A percentile compares a stretch with the other conserved stretches of the same genome.
Conservation (phyloP, 2,113 vertebrate species). For the Oncorhynchus masou region DNA sequence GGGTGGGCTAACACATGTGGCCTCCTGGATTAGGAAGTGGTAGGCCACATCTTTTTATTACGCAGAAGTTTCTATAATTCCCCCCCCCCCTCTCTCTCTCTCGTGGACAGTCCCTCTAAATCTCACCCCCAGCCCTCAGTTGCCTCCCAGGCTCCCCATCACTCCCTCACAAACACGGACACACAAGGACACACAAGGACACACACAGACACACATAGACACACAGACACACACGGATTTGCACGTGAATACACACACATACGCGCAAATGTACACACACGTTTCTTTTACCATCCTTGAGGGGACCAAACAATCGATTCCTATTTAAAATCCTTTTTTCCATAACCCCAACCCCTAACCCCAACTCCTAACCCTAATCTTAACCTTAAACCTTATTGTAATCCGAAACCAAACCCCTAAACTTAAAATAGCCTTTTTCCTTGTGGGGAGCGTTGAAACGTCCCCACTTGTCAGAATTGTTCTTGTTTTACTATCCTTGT, state of each 20-base stretch:
- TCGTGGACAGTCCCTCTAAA: conserved; percentile 51
- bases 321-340: conserved; percentile 36
- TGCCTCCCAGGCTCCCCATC: conserved; percentile 10
- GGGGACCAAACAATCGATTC: no score
- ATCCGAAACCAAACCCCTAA: no score
- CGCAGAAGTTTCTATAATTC: conserved; percentile 78
- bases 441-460: not conserved
- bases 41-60: conserved; percentile 83
- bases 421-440: conserved; percentile 5
- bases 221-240: no score
- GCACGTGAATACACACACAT: no score
- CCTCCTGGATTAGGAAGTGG: conserved; percentile 84
- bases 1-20: conserved; percentile 85
- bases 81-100: conserved; percentile 55
- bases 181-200: no score
- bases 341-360: not conserved
- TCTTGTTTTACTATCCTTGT: no score
- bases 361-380: not conserved
- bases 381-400: no score
- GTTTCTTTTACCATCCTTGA: no score
- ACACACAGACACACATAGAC: not conserved
- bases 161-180: not conserved
- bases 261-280: not conserved
- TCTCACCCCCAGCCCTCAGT: not conserved
- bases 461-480: no score